These are phyloP conservation scores for Heterohyrax brucei DNA, from an alignment of 2,797 vertebrate species.

Conservation along the genomic window DNA sequence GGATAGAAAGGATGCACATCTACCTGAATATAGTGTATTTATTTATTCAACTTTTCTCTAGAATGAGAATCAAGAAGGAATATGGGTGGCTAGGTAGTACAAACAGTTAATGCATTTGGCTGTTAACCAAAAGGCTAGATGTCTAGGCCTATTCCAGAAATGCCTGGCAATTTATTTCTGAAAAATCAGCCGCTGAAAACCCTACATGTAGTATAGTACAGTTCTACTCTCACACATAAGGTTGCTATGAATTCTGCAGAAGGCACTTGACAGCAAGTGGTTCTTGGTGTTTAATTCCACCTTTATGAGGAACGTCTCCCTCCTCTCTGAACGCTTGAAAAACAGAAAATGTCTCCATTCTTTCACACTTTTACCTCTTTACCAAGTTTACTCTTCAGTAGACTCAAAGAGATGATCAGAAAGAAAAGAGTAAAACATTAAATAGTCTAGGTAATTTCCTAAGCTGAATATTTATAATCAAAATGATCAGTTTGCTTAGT, in stretches of 20 bases:
- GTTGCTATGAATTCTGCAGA: neutral
- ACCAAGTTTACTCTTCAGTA: neutral
- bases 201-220: neutral
- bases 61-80: neutral
- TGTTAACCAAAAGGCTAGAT: neutral
- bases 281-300: neutral
- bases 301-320: neutral
- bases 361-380: neutral
- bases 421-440: neutral
- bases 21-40: neutral
- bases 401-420: neutral
- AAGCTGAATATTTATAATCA: neutral
- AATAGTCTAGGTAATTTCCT: neutral
- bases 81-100: neutral
- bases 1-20: neutral
- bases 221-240: neutral
- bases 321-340: neutral
- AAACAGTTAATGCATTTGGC: neutral
- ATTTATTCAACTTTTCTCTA: constrained; percentile 23
- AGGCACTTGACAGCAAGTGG: neutral
- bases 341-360: neutral
- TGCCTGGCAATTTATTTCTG: neutral
- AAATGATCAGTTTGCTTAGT: neutral
- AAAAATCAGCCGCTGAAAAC: neutral
- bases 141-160: neutral